A percentile compares a stretch with the other conserved stretches of the same genome.
Conservation (phyloP, 2,113 vertebrate species). For the Amphiprion ocellaris region DNA sequence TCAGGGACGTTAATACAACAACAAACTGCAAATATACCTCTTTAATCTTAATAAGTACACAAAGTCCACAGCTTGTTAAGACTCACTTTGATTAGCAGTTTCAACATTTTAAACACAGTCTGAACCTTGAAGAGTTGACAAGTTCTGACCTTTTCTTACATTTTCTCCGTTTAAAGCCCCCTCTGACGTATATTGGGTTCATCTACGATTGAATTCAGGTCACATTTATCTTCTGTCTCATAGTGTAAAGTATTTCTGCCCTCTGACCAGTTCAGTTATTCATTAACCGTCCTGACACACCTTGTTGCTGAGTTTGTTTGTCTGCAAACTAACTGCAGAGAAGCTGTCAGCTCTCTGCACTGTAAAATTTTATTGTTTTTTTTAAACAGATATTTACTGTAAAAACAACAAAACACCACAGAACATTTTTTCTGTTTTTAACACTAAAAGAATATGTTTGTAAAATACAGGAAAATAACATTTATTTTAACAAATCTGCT, state of each 20-base stretch:
- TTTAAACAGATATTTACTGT: no score
- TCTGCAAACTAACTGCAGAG: not conserved
- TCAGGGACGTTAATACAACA: not conserved
- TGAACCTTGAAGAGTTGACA: not conserved
- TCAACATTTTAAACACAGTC: not conserved
- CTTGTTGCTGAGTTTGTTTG: not conserved
- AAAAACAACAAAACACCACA: no score
- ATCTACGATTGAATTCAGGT: slow-evolving; percentile 23
- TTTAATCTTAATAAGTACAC: not conserved
- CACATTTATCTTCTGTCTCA: slow-evolving; percentile 7
- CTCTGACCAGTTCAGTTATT: slow-evolving; percentile 61
- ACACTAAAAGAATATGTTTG: no score
- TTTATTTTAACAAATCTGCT: no score
- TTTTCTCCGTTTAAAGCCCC: slow-evolving; percentile 2
- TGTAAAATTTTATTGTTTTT: no score
- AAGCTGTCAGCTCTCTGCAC: no score
- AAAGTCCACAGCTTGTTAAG: not conserved
- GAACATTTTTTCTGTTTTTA: no score
- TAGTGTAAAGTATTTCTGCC: slow-evolving; percentile 43
- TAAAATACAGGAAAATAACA: no score
- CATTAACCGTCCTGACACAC: slow-evolving; percentile 68
- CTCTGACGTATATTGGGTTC: not conserved
- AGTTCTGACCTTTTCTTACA: slow-evolving; percentile 19
- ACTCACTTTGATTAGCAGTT: slow-evolving; percentile 1
- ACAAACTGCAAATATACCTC: not conserved